Evolutionary conservation across 1,140 invertebrate species (phyloP).

Genomic region (Parasteatoda tepidariorum): DNA sequence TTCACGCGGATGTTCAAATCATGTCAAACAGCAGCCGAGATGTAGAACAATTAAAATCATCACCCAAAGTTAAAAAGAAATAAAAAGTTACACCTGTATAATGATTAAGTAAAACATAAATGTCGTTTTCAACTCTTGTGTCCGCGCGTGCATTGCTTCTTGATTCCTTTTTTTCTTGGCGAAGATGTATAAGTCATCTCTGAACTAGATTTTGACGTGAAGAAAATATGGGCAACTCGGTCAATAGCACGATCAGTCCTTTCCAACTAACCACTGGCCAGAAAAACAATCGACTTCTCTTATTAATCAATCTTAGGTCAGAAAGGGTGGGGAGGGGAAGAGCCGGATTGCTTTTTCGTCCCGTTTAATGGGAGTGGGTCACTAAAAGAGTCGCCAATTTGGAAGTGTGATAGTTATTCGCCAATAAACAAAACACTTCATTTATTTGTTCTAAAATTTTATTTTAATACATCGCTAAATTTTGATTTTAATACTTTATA

Average conservation of each 20-base stretch:
- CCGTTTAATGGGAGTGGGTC: constrained; percentile 23
- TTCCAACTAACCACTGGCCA: not conserved
- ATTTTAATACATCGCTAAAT: no score
- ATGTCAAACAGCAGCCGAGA: not conserved
- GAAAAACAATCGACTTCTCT: not conserved
- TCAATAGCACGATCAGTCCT: constrained; percentile 25
- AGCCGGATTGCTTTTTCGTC: not conserved
- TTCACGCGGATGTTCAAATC: not conserved
- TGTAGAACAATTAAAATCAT: not conserved
- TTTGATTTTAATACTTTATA: no score
- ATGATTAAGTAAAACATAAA: not conserved
- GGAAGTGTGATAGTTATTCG: not conserved
- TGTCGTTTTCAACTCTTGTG: not conserved
- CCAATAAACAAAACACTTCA: no score
- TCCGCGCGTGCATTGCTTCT: not conserved
- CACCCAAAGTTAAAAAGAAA: no score
- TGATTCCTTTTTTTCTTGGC: not conserved
- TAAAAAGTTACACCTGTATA: not conserved
- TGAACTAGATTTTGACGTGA: constrained; percentile 23
- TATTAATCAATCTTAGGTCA: constrained; percentile 34
- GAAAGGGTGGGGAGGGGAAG: constrained; percentile 2
- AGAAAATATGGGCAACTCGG: constrained; percentile 33
- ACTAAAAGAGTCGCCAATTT: not conserved
- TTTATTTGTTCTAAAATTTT: no score
- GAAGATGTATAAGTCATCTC: not conserved